Conservation (phyloP, 2,113 vertebrate genomes). For the Ramphastos sulfuratus region DNA sequence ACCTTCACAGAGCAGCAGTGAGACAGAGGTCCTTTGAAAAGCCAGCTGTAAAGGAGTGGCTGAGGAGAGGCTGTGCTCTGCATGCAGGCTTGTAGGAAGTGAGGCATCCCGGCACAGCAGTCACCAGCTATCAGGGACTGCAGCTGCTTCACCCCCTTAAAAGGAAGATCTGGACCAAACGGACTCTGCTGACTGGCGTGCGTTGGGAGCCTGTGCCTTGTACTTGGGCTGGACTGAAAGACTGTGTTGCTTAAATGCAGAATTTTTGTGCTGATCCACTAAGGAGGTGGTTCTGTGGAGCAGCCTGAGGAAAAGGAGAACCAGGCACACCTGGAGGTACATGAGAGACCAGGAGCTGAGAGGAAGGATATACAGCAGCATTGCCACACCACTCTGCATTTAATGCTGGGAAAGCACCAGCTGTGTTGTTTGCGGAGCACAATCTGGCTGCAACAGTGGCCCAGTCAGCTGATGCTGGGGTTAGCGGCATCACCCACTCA, state of each 20-base stretch:
- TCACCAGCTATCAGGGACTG: background rate
- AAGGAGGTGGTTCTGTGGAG: background rate
- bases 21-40: background rate
- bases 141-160: background rate
- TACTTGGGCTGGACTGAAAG: background rate
- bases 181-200: background rate
- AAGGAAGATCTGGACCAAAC: background rate
- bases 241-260: fast-evolving
- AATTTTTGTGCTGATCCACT: background rate
- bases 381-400: background rate
- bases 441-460: background rate
- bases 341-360: background rate
- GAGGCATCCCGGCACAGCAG: background rate
- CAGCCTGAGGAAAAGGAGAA: background rate
- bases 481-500: background rate
- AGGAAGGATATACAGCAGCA: background rate
- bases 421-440: background rate
- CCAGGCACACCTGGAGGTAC: background rate
- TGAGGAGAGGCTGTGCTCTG: background rate
- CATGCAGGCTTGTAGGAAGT: background rate
- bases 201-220: background rate
- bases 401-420: background rate
- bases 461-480: background rate
- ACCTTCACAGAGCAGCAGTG: background rate
- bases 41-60: background rate